Evolutionary conservation across 1,140 invertebrate genomes (phyloP), one percentile per base, ranked within the genome.

Genomic region (Aphidius gifuensis): DNA sequence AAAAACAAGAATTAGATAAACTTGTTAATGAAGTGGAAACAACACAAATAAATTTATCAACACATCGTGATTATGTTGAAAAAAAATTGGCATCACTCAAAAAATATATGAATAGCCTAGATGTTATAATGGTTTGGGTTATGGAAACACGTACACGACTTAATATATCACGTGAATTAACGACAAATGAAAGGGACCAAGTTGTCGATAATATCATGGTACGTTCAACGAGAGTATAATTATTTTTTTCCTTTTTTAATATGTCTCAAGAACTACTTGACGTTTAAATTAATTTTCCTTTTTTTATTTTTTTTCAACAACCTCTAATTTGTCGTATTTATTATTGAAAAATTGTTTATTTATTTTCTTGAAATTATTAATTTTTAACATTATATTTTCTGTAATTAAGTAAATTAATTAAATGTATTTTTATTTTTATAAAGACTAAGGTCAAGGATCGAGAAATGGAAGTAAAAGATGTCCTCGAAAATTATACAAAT

Each of bases 401-500:
- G 16, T 16, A 16, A 16, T 16, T 16, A 16, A 16, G 0, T 16
- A 16, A 16, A 16, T 16, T 16, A 16, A 16, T 16, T 16, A 16
- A 16, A 16, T 16, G 16, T 16, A 16, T 16, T 16, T 16, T 16
- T 16, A 16, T 16, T 44, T 8, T 11, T 44, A 3, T 8, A 44
- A 44, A 44, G 83, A 72, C 70, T 11, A 75, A 71, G 40, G 78
- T 87, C 1, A 74, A 76, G 61, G 86, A 88, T 71, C 83, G 83
- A 38, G 84, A 86, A 70, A 79, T 83, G 62, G 86, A 88, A 74
- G 83, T 88, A 4, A 84, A 85, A 67, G 87, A 88, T 66, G 83
- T 88, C 7, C 70, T 88, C 21, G 85, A 87, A 74, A 88, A 88
- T 78, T 89, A 85, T 74, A 88, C 84, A 46, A 87, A 88, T 74